Percentiles rank a stretch among this genome's conserved stretches.
phyloP scores from a whole-genome alignment of 2,888 invertebrate genomes.

The Capitulum mitella region DNA sequence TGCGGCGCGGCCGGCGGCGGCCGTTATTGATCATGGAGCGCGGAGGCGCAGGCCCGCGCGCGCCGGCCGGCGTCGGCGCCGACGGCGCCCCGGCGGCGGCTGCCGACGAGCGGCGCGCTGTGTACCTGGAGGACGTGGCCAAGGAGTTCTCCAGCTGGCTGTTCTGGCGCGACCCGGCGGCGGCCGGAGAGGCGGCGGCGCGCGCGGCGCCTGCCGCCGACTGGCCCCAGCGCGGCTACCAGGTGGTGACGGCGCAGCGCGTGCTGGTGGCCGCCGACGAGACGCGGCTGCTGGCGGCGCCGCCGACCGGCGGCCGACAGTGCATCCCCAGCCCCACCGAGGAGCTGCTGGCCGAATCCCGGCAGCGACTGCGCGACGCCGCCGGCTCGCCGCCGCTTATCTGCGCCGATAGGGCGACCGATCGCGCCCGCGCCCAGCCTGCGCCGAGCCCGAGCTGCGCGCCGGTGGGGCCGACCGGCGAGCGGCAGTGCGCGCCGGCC shows the following conservation, averaged over 20 bases:
- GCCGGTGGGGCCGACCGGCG: neutral
- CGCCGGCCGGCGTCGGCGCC: neutral
- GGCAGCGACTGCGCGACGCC: neutral
- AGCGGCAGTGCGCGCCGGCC: too few species aligned
- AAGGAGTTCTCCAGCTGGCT: slow-evolving; percentile 17
- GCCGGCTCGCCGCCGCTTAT: neutral
- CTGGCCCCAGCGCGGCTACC: neutral
- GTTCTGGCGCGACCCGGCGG: neutral
- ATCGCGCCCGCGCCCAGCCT: neutral
- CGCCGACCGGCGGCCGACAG: neutral
- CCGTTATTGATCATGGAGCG: neutral
- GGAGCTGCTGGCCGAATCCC: neutral
- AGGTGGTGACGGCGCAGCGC: slow-evolving; percentile 11
- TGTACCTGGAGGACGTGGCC: slow-evolving; percentile 15
- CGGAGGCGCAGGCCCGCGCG: neutral
- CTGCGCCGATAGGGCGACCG: neutral
- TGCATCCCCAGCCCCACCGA: slow-evolving; percentile 8
- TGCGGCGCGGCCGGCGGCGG: neutral
- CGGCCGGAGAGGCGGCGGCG: too few species aligned
- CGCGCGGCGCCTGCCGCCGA: neutral
- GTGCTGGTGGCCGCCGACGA: neutral
- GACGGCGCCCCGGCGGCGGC: neutral
- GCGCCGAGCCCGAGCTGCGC: neutral
- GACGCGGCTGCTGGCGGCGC: neutral
- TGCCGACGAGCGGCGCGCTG: neutral